Base-by-base conservation (phyloP, 37 sponge, comb jelly and placozoan genomes). In the Lycopodina hypogea region DNA sequence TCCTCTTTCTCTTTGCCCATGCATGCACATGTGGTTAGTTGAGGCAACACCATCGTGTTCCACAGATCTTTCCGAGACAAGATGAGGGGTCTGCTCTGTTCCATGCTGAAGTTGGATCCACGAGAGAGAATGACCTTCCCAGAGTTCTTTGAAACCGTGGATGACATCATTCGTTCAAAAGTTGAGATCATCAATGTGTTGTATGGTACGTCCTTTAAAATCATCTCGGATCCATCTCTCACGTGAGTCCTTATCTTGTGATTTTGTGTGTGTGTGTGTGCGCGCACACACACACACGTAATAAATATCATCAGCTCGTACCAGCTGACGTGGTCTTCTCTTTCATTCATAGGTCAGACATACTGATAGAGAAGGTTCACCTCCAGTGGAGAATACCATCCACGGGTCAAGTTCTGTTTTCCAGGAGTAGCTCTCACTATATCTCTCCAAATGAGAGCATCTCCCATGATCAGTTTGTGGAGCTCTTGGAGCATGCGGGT, bases 71-170 rank as follows among this genome's bases (percentile, higher is more conserved):
- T 79, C 56, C 84, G 78, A 38, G 76, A 74, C 28, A 78, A 84
- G 74, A 92, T 92, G 88, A 83, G 87, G 57, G 7, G 34, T 6
- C 71, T 94, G 57, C 71, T 94, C 56, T 52, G 45, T n/a, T 11
- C 39, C 32, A 67, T 90, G 71, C 79, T 94, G 9, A 87, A 87
- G 48, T 62, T 94, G 38, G 83, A 90, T 50, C 72, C 91, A 0
- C 22, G 40, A 0, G 88, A 94, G 75, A 74, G 95, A 23, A 87
- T 94, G 88, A 81, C 79, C 32, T 90, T 87, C 75, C 50, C 30
- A 11, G 91, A 90, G 55, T 90, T 94, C 68, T 94, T 90, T 68
- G 78, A 71, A 28, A 63, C 76, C 73, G 88, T 87, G 24, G 91
- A 87, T 30, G 85, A 84, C 59, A 87, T 94, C 71, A 83, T 83